Evolutionary conservation across 2,888 invertebrate genomes (phyloP), one percentile per base, ranked within the genome.

Genomic region (Calameuta idolon): DNA sequence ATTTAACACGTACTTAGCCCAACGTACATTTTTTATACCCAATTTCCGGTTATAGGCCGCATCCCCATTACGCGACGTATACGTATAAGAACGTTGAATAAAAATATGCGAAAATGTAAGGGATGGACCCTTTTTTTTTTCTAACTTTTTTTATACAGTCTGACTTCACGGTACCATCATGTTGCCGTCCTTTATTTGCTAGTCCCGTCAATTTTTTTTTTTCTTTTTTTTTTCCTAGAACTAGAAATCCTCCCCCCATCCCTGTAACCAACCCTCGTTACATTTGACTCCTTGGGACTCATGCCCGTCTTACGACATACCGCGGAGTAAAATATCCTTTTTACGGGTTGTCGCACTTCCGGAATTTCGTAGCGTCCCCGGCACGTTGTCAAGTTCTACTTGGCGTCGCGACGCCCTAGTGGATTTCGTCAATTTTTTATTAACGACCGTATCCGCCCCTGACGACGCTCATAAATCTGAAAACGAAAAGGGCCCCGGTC

Each of bases 1-100:
- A 87, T 88, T 90, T 89, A 84, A 87, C 76, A 77, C 80, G 83
- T 85, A 85, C 87, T 89, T 89, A 89, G 83, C 81, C 81, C 77
- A 79, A 81, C 82, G 73, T 90, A 85, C 85, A 90, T 90, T 88
- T 90, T 90, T 89, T 77, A 89, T 87, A 87, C 83, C 86, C 89
- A 89, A 89, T 90, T 88, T 88, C 83, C 83, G 75, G 82, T 87
- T 89, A 87, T 84, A 83, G 81, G 78, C 80, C 78, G 73, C 68
- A 77, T 75, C 69, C 77, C 55, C 34, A 23, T 4, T 40, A 23
- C 23, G 15, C 40, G 40, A 55, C 55, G 23, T 55, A 55, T n/a
- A n/a, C n/a, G 2, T 23, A 55, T 55, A 23, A 55, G 55, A 55
- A 23, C 2, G 15, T 23, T 55, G 23, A 55, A 23, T 55, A 55